phyloP scores from a whole-genome alignment of 2,113 vertebrate species.

The Sardina pilchardus region DNA sequence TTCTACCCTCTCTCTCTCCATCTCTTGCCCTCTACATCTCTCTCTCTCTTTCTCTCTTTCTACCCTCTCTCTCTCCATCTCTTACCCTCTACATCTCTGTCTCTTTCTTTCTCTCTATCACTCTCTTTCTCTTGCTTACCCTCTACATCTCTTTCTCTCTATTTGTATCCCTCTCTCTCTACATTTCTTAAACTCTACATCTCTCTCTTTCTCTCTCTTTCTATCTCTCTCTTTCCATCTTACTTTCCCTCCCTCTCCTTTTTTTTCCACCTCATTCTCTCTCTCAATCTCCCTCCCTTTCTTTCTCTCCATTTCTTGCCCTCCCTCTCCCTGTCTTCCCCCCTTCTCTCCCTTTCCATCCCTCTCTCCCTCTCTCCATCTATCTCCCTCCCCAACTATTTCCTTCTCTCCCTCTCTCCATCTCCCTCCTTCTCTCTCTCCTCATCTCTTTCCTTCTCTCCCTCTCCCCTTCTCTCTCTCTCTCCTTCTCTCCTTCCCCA shows the following conservation, averaged over 20 bases:
- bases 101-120: not conserved
- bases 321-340: not conserved
- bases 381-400: too few species aligned
- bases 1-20: too few species aligned
- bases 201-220: too few species aligned
- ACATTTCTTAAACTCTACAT: not conserved
- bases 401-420: not conserved
- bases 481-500: not conserved
- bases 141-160: not conserved
- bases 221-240: too few species aligned
- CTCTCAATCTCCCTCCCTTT: too few species aligned
- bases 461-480: not conserved
- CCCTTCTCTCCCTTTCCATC: not conserved
- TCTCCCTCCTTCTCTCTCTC: slow-evolving; percentile 3
- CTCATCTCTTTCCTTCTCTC: not conserved
- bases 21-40: too few species aligned
- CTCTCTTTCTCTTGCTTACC: not conserved
- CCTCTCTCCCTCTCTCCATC: slow-evolving; percentile 14
- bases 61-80: not conserved
- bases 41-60: not conserved
- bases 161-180: not conserved
- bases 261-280: too few species aligned
- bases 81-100: too few species aligned
- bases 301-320: too few species aligned
- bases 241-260: too few species aligned